phyloP scores from a whole-genome alignment of 2,888 invertebrate genomes.

The Drosophila lacicola region DNA sequence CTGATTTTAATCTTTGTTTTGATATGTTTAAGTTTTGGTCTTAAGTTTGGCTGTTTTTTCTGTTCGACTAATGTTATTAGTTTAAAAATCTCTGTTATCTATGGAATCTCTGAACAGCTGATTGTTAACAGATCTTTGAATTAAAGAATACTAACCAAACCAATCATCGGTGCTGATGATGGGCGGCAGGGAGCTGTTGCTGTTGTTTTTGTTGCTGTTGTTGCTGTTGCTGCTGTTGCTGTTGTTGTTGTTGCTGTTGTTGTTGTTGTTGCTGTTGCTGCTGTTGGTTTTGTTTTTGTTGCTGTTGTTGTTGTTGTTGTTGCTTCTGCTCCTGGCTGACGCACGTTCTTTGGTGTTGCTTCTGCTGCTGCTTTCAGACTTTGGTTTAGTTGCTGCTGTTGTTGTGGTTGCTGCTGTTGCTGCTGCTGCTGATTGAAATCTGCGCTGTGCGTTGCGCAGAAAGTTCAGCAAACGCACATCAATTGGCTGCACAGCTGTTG shows the following conservation, averaged over 20 bases:
- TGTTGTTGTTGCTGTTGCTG: constrained; percentile 22
- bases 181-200: constrained; percentile 53
- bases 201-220: constrained; percentile 26
- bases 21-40: no score
- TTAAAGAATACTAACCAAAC: constrained; percentile 79
- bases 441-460: constrained; percentile 76
- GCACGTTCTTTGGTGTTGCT: constrained; percentile 34
- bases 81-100: no score
- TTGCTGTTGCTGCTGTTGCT: constrained; percentile 47
- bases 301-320: constrained; percentile 42
- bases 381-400: constrained; percentile 40
- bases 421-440: constrained; percentile 61
- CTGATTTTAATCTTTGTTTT: no score
- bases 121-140: not conserved
- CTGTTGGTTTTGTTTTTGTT: constrained; percentile 17
- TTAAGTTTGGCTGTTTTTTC: no score
- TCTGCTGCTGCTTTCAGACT: constrained; percentile 36
- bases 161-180: constrained; percentile 75
- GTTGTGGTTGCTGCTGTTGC: constrained; percentile 21
- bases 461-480: constrained; percentile 77
- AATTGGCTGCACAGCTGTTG: constrained; percentile 44
- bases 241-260: constrained; percentile 47
- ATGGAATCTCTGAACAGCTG: no score
- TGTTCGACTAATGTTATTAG: no score
- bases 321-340: constrained; percentile 35